Evolutionary conservation across 2,888 invertebrate genomes (phyloP).

Genomic region (Rambutsinella grinnellia): DNA sequence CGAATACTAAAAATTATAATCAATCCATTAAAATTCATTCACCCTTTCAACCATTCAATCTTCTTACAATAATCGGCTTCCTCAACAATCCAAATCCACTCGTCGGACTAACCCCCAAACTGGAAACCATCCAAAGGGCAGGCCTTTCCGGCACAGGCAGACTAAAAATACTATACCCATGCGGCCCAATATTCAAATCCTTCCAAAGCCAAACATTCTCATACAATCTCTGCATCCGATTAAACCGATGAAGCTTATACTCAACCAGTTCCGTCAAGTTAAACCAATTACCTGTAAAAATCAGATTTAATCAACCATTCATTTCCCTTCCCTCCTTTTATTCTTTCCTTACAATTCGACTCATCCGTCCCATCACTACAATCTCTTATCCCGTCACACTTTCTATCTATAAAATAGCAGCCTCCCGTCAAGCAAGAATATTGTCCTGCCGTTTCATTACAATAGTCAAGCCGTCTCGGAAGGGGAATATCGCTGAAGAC

Average conservation of each 20-base stretch:
- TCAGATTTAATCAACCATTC: no score
- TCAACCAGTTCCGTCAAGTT: constrained; percentile 79
- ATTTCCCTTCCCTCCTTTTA: no score
- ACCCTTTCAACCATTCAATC: background rate
- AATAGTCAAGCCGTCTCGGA: constrained; percentile 77
- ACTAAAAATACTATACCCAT: constrained; percentile 89
- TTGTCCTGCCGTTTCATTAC: constrained; percentile 81
- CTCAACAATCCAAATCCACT: constrained; percentile 89
- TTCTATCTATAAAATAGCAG: constrained; percentile 82
- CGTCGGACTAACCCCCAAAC: constrained; percentile 89
- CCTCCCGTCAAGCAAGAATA: constrained; percentile 82
- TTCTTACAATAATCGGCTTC: constrained; percentile 79
- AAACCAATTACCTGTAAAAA: constrained; percentile 73
- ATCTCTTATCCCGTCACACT: constrained; percentile 83
- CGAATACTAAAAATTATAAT: constrained; percentile 76
- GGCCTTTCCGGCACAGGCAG: constrained; percentile 86
- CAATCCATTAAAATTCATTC: background rate
- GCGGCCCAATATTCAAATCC: constrained; percentile 92
- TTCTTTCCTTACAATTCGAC: constrained; percentile 75
- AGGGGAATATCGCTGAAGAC: constrained; percentile 92
- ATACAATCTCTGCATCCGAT: constrained; percentile 89
- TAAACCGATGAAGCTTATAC: constrained; percentile 88
- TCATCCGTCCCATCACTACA: constrained; percentile 91
- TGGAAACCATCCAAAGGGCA: constrained; percentile 93
- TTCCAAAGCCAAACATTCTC: constrained; percentile 97